Percentiles rank a stretch among this genome's conserved stretches.
Conservation (phyloP, 2,797 vertebrate genomes). For the Pelobates cultripes region DNA sequence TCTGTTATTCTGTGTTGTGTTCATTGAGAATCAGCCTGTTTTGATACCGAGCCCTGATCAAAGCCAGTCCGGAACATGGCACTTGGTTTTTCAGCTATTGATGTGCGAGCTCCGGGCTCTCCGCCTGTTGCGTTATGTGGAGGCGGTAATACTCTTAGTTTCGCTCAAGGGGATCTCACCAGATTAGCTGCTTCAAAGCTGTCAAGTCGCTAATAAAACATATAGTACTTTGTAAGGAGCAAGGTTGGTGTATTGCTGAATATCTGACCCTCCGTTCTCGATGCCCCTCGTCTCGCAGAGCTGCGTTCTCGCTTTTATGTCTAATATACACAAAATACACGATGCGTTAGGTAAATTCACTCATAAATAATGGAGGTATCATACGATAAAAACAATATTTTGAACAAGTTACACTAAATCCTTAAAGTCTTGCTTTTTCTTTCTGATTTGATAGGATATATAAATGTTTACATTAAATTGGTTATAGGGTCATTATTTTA, state of each 20-base stretch:
- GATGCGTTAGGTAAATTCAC: neutral
- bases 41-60: slow-evolving; percentile 41
- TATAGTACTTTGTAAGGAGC: slow-evolving; percentile 25
- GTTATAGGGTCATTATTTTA: no score
- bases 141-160: slow-evolving; percentile 41
- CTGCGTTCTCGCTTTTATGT: neutral
- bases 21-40: slow-evolving; percentile 38
- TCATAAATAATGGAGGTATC: no score
- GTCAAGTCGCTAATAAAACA: slow-evolving; percentile 19
- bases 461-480: no score
- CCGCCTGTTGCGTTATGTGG: slow-evolving; percentile 26
- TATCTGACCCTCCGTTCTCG: slow-evolving; percentile 13
- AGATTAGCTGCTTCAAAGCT: slow-evolving; percentile 49
- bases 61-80: slow-evolving; percentile 17
- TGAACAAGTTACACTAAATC: no score
- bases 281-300: slow-evolving; percentile 6
- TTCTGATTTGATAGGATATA: no score
- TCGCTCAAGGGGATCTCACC: slow-evolving; percentile 32
- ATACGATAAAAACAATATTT: no score
- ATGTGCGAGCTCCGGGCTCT: slow-evolving; percentile 36
- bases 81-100: slow-evolving; percentile 30
- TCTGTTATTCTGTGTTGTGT: slow-evolving; percentile 26
- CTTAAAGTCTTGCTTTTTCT: no score
- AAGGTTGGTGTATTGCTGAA: slow-evolving; percentile 17
- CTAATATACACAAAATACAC: slow-evolving; percentile 9